Evolutionary conservation across 37 sponge, comb jelly and placozoan species (phyloP).

Genomic region (Petrosia ficiformis): DNA sequence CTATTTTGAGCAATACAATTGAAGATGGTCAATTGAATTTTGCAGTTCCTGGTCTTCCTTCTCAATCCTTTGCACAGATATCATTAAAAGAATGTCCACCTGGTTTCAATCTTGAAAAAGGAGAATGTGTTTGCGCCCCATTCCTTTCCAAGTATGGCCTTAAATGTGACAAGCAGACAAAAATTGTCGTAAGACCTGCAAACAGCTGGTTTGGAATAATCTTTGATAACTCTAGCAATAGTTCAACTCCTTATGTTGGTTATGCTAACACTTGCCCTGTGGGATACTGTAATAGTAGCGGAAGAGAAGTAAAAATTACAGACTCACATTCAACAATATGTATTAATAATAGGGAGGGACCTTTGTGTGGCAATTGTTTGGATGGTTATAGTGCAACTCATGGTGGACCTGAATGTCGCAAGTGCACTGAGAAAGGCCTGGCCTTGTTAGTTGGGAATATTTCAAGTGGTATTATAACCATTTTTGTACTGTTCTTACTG

Average conservation of each 20-base stretch:
- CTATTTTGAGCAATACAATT: background rate
- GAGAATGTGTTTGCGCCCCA: background rate
- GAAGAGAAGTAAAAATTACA: background rate
- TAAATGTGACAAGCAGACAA: background rate
- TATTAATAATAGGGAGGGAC: background rate
- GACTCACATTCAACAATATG: background rate
- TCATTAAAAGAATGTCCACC: constrained; percentile 2
- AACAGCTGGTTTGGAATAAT: background rate
- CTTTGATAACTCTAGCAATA: background rate
- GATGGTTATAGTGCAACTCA: background rate
- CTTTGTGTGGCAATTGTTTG: background rate
- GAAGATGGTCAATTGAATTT: background rate
- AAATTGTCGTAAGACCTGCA: background rate
- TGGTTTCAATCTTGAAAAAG: background rate
- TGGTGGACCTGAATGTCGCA: background rate
- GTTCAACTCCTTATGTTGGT: background rate
- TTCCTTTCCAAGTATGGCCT: background rate
- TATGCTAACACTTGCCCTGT: background rate
- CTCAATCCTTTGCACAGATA: background rate
- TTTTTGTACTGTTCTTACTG: background rate
- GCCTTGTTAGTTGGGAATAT: background rate
- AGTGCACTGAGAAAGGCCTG: background rate
- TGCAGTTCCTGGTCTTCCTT: constrained; percentile 9
- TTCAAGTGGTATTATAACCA: background rate
- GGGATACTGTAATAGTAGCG: background rate